Conservation (phyloP, 2,113 vertebrate species). For the Limnothrissa miodon region DNA sequence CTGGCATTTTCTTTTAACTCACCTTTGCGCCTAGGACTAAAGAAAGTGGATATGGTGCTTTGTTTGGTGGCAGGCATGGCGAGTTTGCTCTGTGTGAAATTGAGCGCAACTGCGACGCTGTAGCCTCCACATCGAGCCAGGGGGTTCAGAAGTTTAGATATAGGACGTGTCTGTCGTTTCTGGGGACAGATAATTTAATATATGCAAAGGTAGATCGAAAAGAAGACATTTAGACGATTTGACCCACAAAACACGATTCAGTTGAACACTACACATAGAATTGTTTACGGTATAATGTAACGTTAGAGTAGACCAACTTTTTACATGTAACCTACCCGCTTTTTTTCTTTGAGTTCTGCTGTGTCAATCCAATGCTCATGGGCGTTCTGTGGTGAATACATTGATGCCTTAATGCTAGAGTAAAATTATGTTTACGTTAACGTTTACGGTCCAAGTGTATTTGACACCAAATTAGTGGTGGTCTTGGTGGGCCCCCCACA, state of each 20-base stretch:
- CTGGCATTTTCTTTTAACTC: slow-evolving; percentile 51
- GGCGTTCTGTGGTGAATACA: slow-evolving; percentile 46
- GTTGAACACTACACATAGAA: too few species aligned
- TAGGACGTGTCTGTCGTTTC: slow-evolving; percentile 54
- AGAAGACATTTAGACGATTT: neutral
- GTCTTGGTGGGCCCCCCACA: too few species aligned
- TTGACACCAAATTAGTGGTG: neutral
- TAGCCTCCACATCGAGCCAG: slow-evolving; percentile 56
- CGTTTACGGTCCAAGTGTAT: neutral
- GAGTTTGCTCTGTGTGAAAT: slow-evolving; percentile 73
- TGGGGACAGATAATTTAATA: slow-evolving; percentile 40
- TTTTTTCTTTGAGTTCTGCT: slow-evolving; percentile 62
- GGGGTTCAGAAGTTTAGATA: slow-evolving; percentile 69
- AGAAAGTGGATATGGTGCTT: slow-evolving; percentile 69
- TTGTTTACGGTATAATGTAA: too few species aligned
- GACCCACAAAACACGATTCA: too few species aligned
- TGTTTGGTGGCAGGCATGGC: slow-evolving; percentile 71
- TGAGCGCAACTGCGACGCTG: slow-evolving; percentile 64
- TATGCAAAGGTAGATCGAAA: neutral
- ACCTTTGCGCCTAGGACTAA: slow-evolving; percentile 48
- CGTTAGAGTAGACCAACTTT: too few species aligned
- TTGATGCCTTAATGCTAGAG: neutral
- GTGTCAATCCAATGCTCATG: slow-evolving; percentile 76
- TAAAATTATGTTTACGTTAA: neutral
- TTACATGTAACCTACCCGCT: slow-evolving; percentile 52